Percentiles rank a stretch among this genome's conserved stretches.
These are phyloP conservation scores for Crotalus helleri DNA, from an alignment of 2,113 vertebrate species.

Conservation along the genomic window DNA sequence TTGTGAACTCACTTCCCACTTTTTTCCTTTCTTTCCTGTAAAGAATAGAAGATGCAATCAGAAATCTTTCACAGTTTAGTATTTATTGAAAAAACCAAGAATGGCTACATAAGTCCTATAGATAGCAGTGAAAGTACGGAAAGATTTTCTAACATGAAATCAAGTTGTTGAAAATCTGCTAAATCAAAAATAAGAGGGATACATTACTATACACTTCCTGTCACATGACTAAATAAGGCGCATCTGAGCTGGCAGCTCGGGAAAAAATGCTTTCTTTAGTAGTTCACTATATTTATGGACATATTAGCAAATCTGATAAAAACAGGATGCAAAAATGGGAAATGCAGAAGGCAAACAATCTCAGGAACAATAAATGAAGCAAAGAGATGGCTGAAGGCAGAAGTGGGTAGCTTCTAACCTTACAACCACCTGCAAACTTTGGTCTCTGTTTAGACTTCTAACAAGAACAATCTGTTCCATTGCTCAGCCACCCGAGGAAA, in stretches of 20 bases:
- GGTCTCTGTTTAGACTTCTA: background rate
- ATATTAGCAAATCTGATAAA: background rate
- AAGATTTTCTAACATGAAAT: background rate
- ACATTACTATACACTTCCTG: background rate
- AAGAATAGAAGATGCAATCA: background rate
- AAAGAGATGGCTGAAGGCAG: background rate
- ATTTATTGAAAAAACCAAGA: constrained; percentile 11
- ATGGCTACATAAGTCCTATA: background rate
- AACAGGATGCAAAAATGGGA: background rate
- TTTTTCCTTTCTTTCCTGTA: constrained; percentile 10
- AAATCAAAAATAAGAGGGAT: background rate
- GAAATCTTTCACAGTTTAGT: background rate
- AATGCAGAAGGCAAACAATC: background rate
- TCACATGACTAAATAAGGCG: background rate
- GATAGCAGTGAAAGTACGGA: background rate
- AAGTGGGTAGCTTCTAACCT: background rate
- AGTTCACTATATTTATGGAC: background rate
- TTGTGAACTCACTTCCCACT: constrained; percentile 29
- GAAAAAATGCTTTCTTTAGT: background rate
- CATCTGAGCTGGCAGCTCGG: background rate
- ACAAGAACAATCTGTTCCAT: background rate
- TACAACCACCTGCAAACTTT: background rate
- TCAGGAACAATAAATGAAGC: background rate
- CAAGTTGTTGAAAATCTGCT: background rate
- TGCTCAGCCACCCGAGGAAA: background rate